Evolutionary conservation across 2,888 invertebrate genomes (phyloP), one percentile per base, ranked within the genome.

Genomic region (Lasioglossum calceatum): DNA sequence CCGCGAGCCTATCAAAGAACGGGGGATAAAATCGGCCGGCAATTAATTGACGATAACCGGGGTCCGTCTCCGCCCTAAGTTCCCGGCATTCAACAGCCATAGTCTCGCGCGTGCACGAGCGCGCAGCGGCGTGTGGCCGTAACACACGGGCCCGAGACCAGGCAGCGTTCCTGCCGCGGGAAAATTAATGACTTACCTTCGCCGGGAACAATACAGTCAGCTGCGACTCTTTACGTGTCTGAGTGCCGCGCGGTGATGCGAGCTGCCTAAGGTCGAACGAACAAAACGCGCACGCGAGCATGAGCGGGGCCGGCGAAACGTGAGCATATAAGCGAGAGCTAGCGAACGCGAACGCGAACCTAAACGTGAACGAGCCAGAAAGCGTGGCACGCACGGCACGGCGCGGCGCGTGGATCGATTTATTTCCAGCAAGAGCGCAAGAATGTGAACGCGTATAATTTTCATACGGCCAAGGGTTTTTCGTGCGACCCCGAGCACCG

Each of bases 141-240:
- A 72, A 32, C 79, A 58, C 64, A 19, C 76, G 71, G 44, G 58
- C 74, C 39, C 76, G 76, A 81, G 64, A 64, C 32, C 16, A 64
- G 64, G 58, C 81, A 85, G 44, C 87, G 89, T 95, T 94, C 93
- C 93, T 92, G 92, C 91, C 91, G 93, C 92, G 91, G 93, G 92
- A 92, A 92, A 92, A 94, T 95, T 94, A 95, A 95, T 95, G 95
- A 95, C 94, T 95, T 94, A 92, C 92, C 93, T 92, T 92, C 92
- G 88, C 87, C 91, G 92, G 92, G 92, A 94, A 93, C 93, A 93
- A 93, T 93, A 93, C 92, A 92, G 93, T 90, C 90, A 90, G 91
- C 91, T 91, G 89, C 88, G 92, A 88, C 92, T 92, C 91, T 92
- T 90, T 90, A 89, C 87, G 90, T 86, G 92, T 87, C 90, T 64